Evolutionary conservation across 2,888 invertebrate genomes (phyloP), one percentile per base, ranked within the genome.

Genomic region (Branchipolynoe longqiensis): DNA sequence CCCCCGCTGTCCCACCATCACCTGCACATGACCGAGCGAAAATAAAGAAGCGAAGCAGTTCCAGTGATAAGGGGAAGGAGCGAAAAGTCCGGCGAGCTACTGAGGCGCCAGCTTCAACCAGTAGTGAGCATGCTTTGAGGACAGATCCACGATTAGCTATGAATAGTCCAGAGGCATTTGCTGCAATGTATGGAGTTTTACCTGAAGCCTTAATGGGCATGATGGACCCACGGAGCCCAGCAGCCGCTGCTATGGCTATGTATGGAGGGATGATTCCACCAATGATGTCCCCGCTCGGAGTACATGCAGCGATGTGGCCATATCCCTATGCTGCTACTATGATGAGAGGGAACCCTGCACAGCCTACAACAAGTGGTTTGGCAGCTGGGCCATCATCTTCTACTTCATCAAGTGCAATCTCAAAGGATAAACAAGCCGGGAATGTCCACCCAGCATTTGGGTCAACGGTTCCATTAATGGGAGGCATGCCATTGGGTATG

Each of bases 201-300:
- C 48, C 18, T 12, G 8, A 18, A 48, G 48, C 48, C 8, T 8
- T 18, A 48, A 48, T 48, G 18, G 18, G 48, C 8, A 14, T n/a
- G 62, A 31, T 25, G 25, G 28, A 62, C 62, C 62, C 62, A 14
- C n/a, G n/a, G n/a, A 62, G 62, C 12, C 62, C 25, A 28, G 31
- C 31, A 62, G 31, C 62, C 31, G 25, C 62, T 4, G 62, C 62
- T 14, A 62, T 62, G 62, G 28, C 31, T 28, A 62, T 28, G 62
- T 62, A 62, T 62, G 62, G 62, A 31, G 31, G 62, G 12, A 12
- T 62, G 31, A 62, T 62, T 14, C 62, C 62, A n/a, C 28, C 28
- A 18, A 18, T 62, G 62, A 62, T 62, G 62, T 12, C 62, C 12
- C 62, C 62, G 3, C 3, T 62, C 12, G 62, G 31, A 31, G 14